Base-by-base conservation (phyloP, 1,140 invertebrate species). In the Drosophila erecta region DNA sequence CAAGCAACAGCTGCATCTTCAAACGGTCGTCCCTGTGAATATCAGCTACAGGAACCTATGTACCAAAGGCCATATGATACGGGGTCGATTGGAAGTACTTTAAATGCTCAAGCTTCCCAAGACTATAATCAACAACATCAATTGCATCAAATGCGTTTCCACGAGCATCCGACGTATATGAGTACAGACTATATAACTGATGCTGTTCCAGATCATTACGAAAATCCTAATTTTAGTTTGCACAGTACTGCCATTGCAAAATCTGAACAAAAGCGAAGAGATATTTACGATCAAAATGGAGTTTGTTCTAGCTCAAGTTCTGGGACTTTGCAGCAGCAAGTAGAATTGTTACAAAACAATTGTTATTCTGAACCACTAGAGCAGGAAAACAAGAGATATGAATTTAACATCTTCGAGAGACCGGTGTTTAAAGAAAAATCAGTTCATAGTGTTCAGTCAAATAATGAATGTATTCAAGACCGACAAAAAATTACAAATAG, bases 221-320 rank as follows among this genome's bases (percentile, higher is more conserved):
- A 92, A 58, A 92, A 92, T 76, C 92, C 92, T 3, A 92, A 92
- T 62, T 91, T 92, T 61, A 89, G 92, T 72, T 80, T 92, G 17
- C 56, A 59, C 15, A 56, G 65, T 62, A 40, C 44, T n/a, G 15
- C 8, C 55, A 7, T 60, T 44, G 20, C 14, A 22, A 35, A 17
- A 6, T 14, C 35, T n/a, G 50, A 35, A 22, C 56, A 17, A 17
- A 44, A 77, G 10, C 53, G 57, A 30, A 89, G 62, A 17, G 44
- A 67, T 44, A 51, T 24, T 14, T 27, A 60, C 24, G 54, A 40
- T 2, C 67, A 79, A 51, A 81, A 71, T 61, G 56, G 54, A 15
- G 53, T 49, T 46, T 67, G 60, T 35, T 81, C 58, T 33, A 77
- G 33, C 27, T 74, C 64, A 30, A 79, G 56, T 15, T 56, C 67